Evolutionary conservation across 1,140 invertebrate genomes (phyloP).

Genomic region (Calliopsis andreniformis): DNA sequence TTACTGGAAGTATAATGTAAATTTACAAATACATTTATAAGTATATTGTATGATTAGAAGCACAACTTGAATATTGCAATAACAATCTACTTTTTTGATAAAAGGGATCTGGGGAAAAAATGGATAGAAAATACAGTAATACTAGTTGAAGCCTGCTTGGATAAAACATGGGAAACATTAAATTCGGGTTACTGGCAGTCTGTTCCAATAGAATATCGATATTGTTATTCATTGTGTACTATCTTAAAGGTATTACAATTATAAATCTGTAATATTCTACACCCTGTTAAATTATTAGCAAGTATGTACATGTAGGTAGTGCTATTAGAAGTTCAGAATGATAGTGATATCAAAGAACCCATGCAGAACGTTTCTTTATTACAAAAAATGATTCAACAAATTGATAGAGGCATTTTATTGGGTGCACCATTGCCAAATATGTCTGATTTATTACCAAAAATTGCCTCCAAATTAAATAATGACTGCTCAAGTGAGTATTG

Average conservation of each 20-base stretch:
- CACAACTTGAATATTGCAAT: no score
- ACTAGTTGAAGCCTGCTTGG: slow-evolving; percentile 84
- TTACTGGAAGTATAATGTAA: slow-evolving; percentile 62
- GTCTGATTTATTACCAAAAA: slow-evolving; percentile 81
- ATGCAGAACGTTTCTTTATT: slow-evolving; percentile 62
- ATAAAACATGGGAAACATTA: slow-evolving; percentile 89
- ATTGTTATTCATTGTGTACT: slow-evolving; percentile 84
- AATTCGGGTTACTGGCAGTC: slow-evolving; percentile 94
- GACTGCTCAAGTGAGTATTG: slow-evolving; percentile 65
- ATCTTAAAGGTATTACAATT: slow-evolving; percentile 82
- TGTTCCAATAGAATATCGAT: slow-evolving; percentile 84
- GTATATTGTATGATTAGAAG: no score
- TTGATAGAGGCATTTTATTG: slow-evolving; percentile 92
- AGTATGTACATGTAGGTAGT: slow-evolving; percentile 55
- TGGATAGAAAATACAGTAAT: slow-evolving; percentile 74
- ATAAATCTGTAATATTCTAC: slow-evolving; percentile 53
- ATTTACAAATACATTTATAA: no score
- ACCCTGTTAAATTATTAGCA: not conserved
- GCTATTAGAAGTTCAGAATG: slow-evolving; percentile 70
- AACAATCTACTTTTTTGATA: slow-evolving; percentile 13
- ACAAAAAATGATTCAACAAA: slow-evolving; percentile 84
- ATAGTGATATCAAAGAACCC: slow-evolving; percentile 32
- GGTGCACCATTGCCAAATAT: slow-evolving; percentile 85
- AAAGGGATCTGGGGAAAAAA: slow-evolving; percentile 49
- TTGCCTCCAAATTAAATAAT: slow-evolving; percentile 81